Evolutionary conservation across 2,888 invertebrate genomes (phyloP).

Genomic region (Noctua pronuba): DNA sequence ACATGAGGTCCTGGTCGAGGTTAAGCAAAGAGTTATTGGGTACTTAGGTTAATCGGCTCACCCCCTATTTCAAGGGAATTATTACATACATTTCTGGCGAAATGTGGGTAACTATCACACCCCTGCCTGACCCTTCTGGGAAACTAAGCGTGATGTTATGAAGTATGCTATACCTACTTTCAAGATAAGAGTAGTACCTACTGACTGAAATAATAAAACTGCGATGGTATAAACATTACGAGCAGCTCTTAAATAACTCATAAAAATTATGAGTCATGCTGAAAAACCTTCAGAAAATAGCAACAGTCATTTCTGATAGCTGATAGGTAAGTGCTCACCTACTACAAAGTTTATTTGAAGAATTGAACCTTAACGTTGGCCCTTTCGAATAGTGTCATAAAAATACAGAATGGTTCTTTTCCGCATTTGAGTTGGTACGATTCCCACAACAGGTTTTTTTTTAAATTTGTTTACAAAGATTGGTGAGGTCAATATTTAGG

Average conservation of each 20-base stretch:
- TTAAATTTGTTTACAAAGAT: too few species aligned
- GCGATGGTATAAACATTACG: slow-evolving; percentile 39
- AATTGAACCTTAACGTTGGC: background rate
- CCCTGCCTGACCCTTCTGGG: background rate
- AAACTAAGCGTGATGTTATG: background rate
- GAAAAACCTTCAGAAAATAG: slow-evolving; percentile 22
- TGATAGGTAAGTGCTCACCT: background rate
- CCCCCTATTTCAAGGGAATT: background rate
- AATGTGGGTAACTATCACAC: background rate
- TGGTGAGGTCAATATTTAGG: background rate
- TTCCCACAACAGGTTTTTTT: background rate
- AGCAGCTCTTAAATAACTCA: slow-evolving; percentile 27
- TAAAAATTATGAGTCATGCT: slow-evolving; percentile 45
- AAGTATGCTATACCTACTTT: background rate
- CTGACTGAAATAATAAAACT: slow-evolving; percentile 42
- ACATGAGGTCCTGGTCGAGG: background rate
- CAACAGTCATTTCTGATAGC: background rate
- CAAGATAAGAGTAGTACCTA: slow-evolving; percentile 26
- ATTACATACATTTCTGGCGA: background rate
- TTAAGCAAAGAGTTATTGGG: background rate
- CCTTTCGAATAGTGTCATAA: background rate
- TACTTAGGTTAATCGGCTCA: background rate
- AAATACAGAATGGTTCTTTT: background rate
- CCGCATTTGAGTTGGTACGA: background rate
- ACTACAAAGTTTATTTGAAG: background rate